A percentile compares a stretch with the other conserved stretches of the same genome.
These are phyloP conservation scores for Pseudomyrmex concolor DNA, from an alignment of 1,140 invertebrate species.

Conservation along the genomic window DNA sequence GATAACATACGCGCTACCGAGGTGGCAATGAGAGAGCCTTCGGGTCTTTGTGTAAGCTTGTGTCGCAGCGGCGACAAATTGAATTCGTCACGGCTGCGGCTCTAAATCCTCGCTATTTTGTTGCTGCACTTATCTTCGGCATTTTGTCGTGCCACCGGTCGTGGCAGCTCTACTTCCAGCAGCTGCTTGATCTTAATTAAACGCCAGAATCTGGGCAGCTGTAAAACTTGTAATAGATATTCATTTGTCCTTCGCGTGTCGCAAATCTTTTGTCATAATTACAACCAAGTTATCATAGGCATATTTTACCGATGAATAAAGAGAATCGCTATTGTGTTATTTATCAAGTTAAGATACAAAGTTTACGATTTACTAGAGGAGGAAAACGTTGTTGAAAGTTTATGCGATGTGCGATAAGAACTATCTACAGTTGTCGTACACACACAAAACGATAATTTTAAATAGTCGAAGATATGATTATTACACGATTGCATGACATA, in stretches of 20 bases:
- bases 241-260: slow-evolving; percentile 36
- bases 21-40: slow-evolving; percentile 38
- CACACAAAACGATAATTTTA: slow-evolving; percentile 25
- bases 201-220: slow-evolving; percentile 47
- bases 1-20: slow-evolving; percentile 48
- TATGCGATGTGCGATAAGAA: not conserved
- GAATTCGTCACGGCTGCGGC: slow-evolving; percentile 53
- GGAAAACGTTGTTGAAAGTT: not conserved
- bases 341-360: slow-evolving; percentile 13
- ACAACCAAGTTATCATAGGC: slow-evolving; percentile 5
- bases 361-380: not conserved
- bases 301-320: slow-evolving; percentile 24
- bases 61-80: slow-evolving; percentile 54
- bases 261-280: slow-evolving; percentile 10
- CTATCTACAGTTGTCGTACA: no score
- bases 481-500: slow-evolving; percentile 27
- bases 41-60: slow-evolving; percentile 44
- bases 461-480: slow-evolving; percentile 10
- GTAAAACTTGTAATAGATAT: slow-evolving; percentile 52
- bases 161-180: not conserved
- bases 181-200: slow-evolving; percentile 60
- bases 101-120: slow-evolving; percentile 56
- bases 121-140: slow-evolving; percentile 50
- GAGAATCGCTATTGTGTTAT: slow-evolving; percentile 22
- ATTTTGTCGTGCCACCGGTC: slow-evolving; percentile 31